A percentile compares a stretch with the other conserved stretches of the same genome.
These are phyloP conservation scores for Nesoenas mayeri DNA, from an alignment of 2,113 vertebrate species.

Conservation along the genomic window DNA sequence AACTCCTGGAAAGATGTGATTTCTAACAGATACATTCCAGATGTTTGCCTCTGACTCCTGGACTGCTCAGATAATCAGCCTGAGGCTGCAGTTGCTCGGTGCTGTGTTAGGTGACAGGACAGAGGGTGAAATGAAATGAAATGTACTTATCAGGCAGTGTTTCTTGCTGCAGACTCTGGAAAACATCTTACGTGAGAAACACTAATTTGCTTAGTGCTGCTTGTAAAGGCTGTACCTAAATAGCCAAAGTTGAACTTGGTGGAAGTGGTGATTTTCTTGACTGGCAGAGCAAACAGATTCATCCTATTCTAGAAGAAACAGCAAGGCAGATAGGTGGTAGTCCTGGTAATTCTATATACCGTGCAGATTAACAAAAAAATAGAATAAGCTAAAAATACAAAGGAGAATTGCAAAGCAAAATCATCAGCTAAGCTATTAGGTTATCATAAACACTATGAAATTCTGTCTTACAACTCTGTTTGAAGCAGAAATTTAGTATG, in stretches of 20 bases:
- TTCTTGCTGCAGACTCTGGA: background rate
- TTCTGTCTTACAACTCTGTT: background rate
- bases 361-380: background rate
- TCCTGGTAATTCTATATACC: background rate
- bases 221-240: background rate
- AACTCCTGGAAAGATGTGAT: slow-evolving; percentile 5
- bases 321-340: background rate
- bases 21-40: slow-evolving; percentile 42
- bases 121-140: background rate
- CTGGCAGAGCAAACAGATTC: background rate
- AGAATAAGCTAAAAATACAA: background rate
- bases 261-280: background rate
- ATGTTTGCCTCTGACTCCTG: slow-evolving; percentile 19
- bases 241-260: background rate
- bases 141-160: background rate
- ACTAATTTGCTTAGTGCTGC: background rate
- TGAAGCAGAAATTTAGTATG: background rate
- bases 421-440: background rate
- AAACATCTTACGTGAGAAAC: background rate
- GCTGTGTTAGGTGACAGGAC: background rate
- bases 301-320: background rate
- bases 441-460: background rate
- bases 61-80: background rate
- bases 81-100: background rate
- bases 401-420: background rate